These are phyloP conservation scores for Drosophila willistoni DNA, from an alignment of 1,140 invertebrate genomes.

Conservation along the genomic window DNA sequence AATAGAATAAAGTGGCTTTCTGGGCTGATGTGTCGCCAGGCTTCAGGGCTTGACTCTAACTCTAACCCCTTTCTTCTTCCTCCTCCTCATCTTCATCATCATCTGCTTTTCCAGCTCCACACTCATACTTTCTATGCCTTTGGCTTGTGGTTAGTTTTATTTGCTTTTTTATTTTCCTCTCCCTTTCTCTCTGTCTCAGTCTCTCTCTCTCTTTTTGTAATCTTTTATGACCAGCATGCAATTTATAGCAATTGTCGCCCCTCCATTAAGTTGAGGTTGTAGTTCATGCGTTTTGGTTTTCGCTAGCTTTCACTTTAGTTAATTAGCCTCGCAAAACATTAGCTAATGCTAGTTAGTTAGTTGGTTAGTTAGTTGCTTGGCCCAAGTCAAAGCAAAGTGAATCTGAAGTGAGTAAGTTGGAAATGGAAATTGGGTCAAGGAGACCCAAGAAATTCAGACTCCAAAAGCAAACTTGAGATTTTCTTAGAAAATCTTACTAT, in stretches of 20 bases:
- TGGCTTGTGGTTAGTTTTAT: constrained; percentile 15
- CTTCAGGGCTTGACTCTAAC: constrained; percentile 2
- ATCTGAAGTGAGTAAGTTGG: constrained; percentile 19
- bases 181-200: neutral
- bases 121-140: neutral
- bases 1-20: constrained; percentile 79
- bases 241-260: constrained; percentile 71
- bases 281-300: constrained; percentile 39
- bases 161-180: constrained; percentile 34
- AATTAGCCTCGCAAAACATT: constrained; percentile 52
- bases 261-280: constrained; percentile 67
- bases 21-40: constrained; percentile 59
- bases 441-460: neutral
- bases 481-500: too few species aligned
- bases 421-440: constrained; percentile 18
- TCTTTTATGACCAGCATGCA: constrained; percentile 24
- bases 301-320: constrained; percentile 55
- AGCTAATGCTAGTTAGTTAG: constrained; percentile 35
- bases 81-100: neutral
- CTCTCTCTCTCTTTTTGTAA: constrained; percentile 5
- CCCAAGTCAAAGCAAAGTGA: neutral
- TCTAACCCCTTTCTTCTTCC: neutral
- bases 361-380: constrained; percentile 28
- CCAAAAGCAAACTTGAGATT: too few species aligned
- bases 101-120: neutral